A percentile compares a stretch with the other conserved stretches of the same genome.
phyloP scores from a whole-genome alignment of 1,140 invertebrate species.

The Penaeus chinensis region DNA sequence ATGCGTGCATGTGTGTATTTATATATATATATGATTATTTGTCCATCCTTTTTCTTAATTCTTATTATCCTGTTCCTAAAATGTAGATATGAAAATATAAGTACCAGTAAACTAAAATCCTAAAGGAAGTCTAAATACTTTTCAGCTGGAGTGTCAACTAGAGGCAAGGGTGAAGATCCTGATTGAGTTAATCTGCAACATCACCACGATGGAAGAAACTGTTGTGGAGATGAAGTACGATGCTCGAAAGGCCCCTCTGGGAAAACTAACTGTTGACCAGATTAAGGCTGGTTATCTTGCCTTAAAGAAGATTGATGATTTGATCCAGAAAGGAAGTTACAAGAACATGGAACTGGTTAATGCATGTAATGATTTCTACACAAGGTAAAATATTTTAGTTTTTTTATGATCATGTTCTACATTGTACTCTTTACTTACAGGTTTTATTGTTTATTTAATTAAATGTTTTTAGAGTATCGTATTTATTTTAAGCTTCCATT shows the following conservation, averaged over 20 bases:
- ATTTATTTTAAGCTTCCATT: too few species aligned
- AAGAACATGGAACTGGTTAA: slow-evolving; percentile 60
- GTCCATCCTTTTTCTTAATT: too few species aligned
- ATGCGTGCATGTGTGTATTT: too few species aligned
- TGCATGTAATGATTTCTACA: slow-evolving; percentile 74
- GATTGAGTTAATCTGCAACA: slow-evolving; percentile 73
- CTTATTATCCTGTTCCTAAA: too few species aligned
- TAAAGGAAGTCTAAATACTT: not conserved
- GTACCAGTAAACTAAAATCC: not conserved
- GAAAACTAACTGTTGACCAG: slow-evolving; percentile 73
- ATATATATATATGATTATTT: too few species aligned
- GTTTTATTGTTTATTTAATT: too few species aligned
- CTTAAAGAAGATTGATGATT: slow-evolving; percentile 70
- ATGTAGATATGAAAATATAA: too few species aligned
- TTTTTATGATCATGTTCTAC: not conserved
- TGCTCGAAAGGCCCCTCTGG: slow-evolving; percentile 66
- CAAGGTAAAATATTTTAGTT: slow-evolving; percentile 63
- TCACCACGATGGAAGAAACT: slow-evolving; percentile 72
- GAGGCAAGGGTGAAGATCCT: slow-evolving; percentile 69
- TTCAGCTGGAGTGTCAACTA: slow-evolving; percentile 64
- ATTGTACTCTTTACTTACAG: too few species aligned
- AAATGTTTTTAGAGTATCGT: too few species aligned
- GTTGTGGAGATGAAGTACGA: slow-evolving; percentile 71
- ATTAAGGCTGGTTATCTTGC: slow-evolving; percentile 72
- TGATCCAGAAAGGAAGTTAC: slow-evolving; percentile 64